phyloP scores from a whole-genome alignment of 2,888 invertebrate genomes.

The Amphipoea oculea region DNA sequence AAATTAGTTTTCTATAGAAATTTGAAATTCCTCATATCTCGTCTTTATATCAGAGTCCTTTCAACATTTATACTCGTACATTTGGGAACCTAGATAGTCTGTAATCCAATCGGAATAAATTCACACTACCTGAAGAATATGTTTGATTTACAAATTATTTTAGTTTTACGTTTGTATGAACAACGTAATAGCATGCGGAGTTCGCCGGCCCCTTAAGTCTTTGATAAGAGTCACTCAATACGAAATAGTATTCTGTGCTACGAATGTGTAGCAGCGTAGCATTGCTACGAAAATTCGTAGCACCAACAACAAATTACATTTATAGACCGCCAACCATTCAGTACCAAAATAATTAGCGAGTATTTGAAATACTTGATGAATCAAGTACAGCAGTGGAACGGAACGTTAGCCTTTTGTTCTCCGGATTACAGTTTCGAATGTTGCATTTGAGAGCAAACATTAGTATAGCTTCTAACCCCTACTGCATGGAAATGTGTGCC shows the following conservation, averaged over 20 bases:
- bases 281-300: constrained; percentile 23
- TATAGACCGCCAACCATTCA: neutral
- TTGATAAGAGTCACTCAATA: too few species aligned
- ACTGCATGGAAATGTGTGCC: constrained; percentile 10
- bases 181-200: too few species aligned
- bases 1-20: too few species aligned
- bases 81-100: too few species aligned
- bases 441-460: constrained; percentile 29
- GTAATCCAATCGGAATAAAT: too few species aligned
- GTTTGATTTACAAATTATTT: too few species aligned
- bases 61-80: too few species aligned
- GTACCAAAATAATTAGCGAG: constrained; percentile 17
- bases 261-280: constrained; percentile 36
- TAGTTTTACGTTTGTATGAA: too few species aligned
- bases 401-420: constrained; percentile 36
- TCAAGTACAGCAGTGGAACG: neutral
- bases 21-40: too few species aligned
- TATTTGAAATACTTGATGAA: constrained; percentile 38
- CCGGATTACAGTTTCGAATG: constrained; percentile 27
- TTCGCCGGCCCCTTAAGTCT: neutral
- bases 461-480: constrained; percentile 4
- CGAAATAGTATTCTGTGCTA: neutral
- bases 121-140: too few species aligned
- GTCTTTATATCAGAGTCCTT: too few species aligned
- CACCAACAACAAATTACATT: neutral